Base-by-base conservation (phyloP, 2,797 vertebrate genomes). In the Lutjanus argentimaculatus region DNA sequence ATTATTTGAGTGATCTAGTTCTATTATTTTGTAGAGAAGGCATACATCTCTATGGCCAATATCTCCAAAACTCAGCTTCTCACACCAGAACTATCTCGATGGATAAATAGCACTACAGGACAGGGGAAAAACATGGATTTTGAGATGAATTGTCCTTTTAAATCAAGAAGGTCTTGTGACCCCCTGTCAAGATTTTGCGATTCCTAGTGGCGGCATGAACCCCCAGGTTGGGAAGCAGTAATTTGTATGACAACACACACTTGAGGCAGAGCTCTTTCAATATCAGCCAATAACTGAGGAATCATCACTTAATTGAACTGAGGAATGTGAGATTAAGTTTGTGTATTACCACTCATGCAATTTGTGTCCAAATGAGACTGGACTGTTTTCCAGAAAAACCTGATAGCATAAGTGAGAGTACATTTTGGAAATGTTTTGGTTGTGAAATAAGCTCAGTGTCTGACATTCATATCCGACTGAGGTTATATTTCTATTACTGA, bases 401-500 rank as follows among this genome's bases (percentile, higher is more conserved):
- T 49, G 25, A 9, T 59, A 59, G 69, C 46, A 9, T 67, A 51
- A 68, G 74, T 70, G 12, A 53, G 42, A 53, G 4, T 13, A 63
- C 13, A 16, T 68, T 30, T 56, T 58, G 62, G 52, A 57, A 30
- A 73, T 76, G 72, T 86, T 86, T 79, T 65, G 67, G 25, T 65
- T 67, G 66, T 64, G 74, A 49, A 70, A 85, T 83, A 55, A 83
- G 61, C 51, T 75, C 64, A 12, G 49, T 63, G 56, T 79, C 80
- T 87, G 59, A 58, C 67, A 72, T 61, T 58, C 66, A 77, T 25
- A 64, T 89, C 79, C 16, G 11, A 59, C 25, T 43, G 57, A 73
- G 77, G 30, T 85, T 82, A 66, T 63, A 59, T 84, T 87, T 82
- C 77, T 71, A n/a, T 82, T 63, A 73, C 51, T 84, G 77, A 82